A percentile compares a stretch with the other conserved stretches of the same genome.
These are phyloP conservation scores for Rhinopithecus roxellana DNA, from an alignment of 2,113 vertebrate species.

Conservation along the genomic window DNA sequence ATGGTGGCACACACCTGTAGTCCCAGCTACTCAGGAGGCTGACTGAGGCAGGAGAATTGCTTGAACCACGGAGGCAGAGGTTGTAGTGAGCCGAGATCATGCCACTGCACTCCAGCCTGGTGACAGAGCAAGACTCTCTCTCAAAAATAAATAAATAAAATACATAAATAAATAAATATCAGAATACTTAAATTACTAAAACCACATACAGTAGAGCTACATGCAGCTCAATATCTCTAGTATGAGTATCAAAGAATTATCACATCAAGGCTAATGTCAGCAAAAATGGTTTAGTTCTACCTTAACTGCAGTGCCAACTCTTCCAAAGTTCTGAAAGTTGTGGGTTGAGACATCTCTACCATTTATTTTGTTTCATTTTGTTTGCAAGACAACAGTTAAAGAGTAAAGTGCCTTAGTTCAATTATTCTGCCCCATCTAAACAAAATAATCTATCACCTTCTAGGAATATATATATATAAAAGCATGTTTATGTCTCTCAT, in stretches of 20 bases:
- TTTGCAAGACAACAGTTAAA: background rate
- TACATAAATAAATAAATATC: background rate
- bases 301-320: background rate
- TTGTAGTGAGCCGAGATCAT: too few relatives aligned
- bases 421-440: constrained; percentile 14
- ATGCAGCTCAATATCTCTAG: background rate
- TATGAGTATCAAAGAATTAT: background rate
- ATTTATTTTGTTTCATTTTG: background rate
- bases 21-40: too few relatives aligned
- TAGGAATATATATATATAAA: background rate
- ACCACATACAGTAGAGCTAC: background rate
- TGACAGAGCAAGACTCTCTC: too few relatives aligned
- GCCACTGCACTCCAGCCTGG: too few relatives aligned
- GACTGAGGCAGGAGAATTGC: too few relatives aligned
- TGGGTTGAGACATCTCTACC: background rate
- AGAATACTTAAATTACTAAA: background rate
- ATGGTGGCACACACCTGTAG: too few relatives aligned
- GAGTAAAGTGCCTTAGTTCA: background rate
- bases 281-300: background rate
- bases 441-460: constrained; percentile 23
- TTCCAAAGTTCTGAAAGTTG: background rate
- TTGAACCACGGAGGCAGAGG: too few relatives aligned
- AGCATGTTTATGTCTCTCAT: constrained; percentile 18
- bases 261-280: background rate
- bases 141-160: background rate